Evolutionary conservation across 1,140 invertebrate species (phyloP).

Genomic region (Amphibalanus amphitrite): DNA sequence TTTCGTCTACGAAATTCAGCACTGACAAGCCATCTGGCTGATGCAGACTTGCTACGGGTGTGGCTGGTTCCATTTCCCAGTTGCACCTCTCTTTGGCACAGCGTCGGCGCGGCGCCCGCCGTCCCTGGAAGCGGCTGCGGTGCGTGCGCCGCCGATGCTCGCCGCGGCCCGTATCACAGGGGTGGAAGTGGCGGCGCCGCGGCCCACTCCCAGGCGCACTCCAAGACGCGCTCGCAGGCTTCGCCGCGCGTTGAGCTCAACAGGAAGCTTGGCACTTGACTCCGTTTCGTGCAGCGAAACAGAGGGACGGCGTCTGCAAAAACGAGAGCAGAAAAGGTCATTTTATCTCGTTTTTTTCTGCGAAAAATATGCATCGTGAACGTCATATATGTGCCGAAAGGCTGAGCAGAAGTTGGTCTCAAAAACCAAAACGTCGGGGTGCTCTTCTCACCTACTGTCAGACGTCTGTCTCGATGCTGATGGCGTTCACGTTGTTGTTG

Average conservation of each 20-base stretch:
- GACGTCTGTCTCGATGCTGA: conserved; percentile 92
- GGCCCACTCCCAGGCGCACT: too few species aligned
- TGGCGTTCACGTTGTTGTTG: conserved; percentile 70
- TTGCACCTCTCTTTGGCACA: not conserved
- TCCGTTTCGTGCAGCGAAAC: not conserved
- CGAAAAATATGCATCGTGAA: too few species aligned
- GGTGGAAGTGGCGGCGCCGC: not conserved
- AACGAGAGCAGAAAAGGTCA: too few species aligned
- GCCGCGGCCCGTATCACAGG: not conserved
- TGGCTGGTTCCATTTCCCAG: too few species aligned
- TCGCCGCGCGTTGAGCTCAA: not conserved
- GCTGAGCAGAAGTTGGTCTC: too few species aligned
- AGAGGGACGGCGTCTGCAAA: not conserved
- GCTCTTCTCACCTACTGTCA: conserved; percentile 81
- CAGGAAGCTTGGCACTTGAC: not conserved
- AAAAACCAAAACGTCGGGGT: too few species aligned
- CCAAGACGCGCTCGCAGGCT: not conserved
- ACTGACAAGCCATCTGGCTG: too few species aligned
- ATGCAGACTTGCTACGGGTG: too few species aligned
- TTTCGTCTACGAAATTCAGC: too few species aligned
- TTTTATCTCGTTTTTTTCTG: too few species aligned
- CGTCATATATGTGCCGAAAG: too few species aligned
- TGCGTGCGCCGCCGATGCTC: not conserved
- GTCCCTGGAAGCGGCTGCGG: not conserved
- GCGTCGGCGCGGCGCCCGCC: not conserved